A percentile compares a stretch with the other conserved stretches of the same genome.
Conservation (phyloP, 2,797 vertebrate genomes). For the Sebastolobus alascanus region DNA sequence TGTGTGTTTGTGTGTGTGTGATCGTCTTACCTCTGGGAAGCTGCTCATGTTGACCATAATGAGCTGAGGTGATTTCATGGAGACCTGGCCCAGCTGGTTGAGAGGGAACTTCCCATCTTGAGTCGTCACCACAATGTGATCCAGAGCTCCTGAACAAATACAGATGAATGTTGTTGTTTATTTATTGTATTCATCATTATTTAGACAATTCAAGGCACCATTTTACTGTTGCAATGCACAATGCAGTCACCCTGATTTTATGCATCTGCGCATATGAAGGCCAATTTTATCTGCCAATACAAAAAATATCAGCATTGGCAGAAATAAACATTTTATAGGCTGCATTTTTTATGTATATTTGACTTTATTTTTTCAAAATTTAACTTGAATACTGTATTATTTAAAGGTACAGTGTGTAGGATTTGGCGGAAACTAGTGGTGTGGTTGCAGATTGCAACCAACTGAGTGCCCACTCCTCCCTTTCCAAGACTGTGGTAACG, state of each 20-base stretch:
- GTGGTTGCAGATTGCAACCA: too few species aligned
- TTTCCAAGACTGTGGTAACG: too few species aligned
- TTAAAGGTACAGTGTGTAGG: too few species aligned
- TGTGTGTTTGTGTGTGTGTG: slow-evolving; percentile 20
- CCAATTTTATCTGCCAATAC: background rate
- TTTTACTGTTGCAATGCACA: background rate
- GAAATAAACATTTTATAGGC: background rate
- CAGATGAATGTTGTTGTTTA: slow-evolving; percentile 32
- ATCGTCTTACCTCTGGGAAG: slow-evolving; percentile 93
- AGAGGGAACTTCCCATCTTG: slow-evolving; percentile 94
- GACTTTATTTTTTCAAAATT: background rate
- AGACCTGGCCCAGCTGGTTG: slow-evolving; percentile 97
- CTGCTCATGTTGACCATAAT: slow-evolving; percentile 94
- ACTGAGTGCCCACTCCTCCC: too few species aligned
- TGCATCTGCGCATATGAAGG: background rate
- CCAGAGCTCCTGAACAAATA: slow-evolving; percentile 89
- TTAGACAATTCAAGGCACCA: background rate
- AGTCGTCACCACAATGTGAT: slow-evolving; percentile 92
- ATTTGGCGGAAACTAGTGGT: too few species aligned
- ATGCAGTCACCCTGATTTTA: background rate
- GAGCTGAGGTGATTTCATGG: slow-evolving; percentile 94
- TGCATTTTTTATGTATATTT: slow-evolving; percentile 19
- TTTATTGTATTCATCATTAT: slow-evolving; percentile 16
- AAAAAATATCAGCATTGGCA: background rate
- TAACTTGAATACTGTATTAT: background rate